Base-by-base conservation (phyloP, 2,888 invertebrate genomes). In the Acronicta alni region DNA sequence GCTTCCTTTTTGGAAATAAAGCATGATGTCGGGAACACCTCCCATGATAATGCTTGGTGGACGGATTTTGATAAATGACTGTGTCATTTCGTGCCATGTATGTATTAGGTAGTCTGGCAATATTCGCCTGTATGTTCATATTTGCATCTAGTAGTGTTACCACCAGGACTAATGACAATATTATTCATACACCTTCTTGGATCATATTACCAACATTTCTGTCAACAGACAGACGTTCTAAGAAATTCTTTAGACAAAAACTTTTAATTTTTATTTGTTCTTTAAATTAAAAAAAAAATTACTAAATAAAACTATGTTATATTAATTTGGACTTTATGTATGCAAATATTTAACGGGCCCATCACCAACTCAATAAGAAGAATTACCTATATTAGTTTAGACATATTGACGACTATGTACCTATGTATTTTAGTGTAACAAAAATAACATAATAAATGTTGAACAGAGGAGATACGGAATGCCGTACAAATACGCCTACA, bases 401-500 rank as follows among this genome's bases (percentile, higher is more conserved):
- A 23, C 23, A 7, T 4, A 23, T 4, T 20, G 5, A 20, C 20
- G 5, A 20, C 20, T 20, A 23, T 7, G 1, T 23, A 7, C 7
- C 6, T 6, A 3, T 7, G 6, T 23, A 23, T 23, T 23, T 23
- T 26, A 26, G 26, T 26, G 26, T 26, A 9, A 1, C 2, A 9
- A 0, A 9, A 26, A 26, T 30, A 12, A 18, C 37, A 44, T 52
- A n/a, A n/a, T 10, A 10, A 56, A 53, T 42, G 30, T 52, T 37
- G 16, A 58, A 47, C 43, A 49, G 30, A 57, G 35, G 45, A 52
- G 41, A 60, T 54, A 54, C 58, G 49, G 47, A 63, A 54, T 57
- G 69, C 71, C 73, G 76, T 56, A 67, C 71, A 83, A 82, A 84
- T 85, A 72, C 79, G 83, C 84, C 84, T 84, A 81, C 69, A 73